These are phyloP conservation scores for Noctua janthe DNA, from an alignment of 2,888 invertebrate species.

Conservation along the genomic window DNA sequence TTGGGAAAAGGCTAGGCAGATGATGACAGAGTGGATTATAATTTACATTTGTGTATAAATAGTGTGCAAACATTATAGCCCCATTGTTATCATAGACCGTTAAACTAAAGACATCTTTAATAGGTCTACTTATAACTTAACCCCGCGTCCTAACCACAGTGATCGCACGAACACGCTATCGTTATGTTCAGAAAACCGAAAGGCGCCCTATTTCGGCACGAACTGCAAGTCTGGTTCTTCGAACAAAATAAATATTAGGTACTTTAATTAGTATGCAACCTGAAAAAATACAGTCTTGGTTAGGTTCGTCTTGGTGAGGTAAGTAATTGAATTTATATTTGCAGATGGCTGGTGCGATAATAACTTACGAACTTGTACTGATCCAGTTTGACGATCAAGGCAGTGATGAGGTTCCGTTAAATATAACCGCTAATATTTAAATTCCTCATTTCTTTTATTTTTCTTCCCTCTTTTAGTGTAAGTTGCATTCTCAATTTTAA, in stretches of 20 bases:
- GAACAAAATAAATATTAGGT: background rate
- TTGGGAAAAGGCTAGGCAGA: too few species aligned
- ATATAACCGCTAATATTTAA: slow-evolving; percentile 32
- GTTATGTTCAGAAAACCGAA: too few species aligned
- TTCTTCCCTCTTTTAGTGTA: background rate
- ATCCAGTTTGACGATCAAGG: slow-evolving; percentile 81
- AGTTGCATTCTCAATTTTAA: background rate
- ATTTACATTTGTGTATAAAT: background rate
- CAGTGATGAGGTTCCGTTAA: slow-evolving; percentile 18
- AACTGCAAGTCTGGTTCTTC: background rate
- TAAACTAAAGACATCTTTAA: background rate
- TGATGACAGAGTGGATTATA: background rate
- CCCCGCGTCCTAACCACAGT: background rate
- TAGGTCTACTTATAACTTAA: background rate
- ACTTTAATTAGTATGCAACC: background rate
- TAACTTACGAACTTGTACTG: slow-evolving; percentile 91
- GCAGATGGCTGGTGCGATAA: slow-evolving; percentile 91
- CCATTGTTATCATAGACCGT: background rate
- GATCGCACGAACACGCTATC: too few species aligned
- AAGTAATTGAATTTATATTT: slow-evolving; percentile 56
- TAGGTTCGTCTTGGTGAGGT: background rate
- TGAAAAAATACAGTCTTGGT: background rate
- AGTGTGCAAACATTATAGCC: background rate
- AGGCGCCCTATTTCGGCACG: background rate
- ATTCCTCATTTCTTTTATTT: background rate